Evolutionary conservation across 2,888 invertebrate genomes (phyloP).

Genomic region (Nomada goodeniana): DNA sequence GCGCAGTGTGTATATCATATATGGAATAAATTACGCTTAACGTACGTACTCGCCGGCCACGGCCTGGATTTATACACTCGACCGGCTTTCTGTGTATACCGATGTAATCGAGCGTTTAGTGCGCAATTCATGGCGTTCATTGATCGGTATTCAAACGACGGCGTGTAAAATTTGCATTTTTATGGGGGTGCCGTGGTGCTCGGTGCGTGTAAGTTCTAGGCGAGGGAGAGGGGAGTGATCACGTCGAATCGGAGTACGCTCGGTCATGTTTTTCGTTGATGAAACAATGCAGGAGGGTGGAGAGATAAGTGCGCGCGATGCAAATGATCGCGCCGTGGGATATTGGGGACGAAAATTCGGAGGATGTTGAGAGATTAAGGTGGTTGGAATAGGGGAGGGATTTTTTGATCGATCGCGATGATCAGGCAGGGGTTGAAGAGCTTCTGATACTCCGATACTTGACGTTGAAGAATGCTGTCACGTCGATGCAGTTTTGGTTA

Average conservation of each 20-base stretch:
- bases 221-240: slow-evolving; percentile 7
- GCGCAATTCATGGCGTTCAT: slow-evolving; percentile 49
- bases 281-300: slow-evolving; percentile 8
- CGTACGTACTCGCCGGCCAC: slow-evolving; percentile 46
- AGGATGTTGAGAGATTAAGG: neutral
- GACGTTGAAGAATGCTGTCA: too few relatives aligned
- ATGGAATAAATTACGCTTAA: slow-evolving; percentile 63
- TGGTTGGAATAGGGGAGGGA: neutral
- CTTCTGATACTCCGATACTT: too few relatives aligned
- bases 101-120: slow-evolving; percentile 60
- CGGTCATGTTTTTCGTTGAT: neutral
- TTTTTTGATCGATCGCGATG: neutral
- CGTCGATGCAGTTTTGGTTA: too few relatives aligned
- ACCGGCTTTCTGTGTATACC: slow-evolving; percentile 45
- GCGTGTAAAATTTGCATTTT: slow-evolving; percentile 46
- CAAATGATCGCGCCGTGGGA: slow-evolving; percentile 11
- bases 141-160: slow-evolving; percentile 44
- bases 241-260: neutral
- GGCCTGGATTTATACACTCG: slow-evolving; percentile 55
- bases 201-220: slow-evolving; percentile 6
- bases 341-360: neutral
- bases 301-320: slow-evolving; percentile 4
- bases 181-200: slow-evolving; percentile 3
- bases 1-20: slow-evolving; percentile 58
- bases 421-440: too few relatives aligned